phyloP scores from a whole-genome alignment of 2,888 invertebrate genomes.

The Synergus gifuensis region DNA sequence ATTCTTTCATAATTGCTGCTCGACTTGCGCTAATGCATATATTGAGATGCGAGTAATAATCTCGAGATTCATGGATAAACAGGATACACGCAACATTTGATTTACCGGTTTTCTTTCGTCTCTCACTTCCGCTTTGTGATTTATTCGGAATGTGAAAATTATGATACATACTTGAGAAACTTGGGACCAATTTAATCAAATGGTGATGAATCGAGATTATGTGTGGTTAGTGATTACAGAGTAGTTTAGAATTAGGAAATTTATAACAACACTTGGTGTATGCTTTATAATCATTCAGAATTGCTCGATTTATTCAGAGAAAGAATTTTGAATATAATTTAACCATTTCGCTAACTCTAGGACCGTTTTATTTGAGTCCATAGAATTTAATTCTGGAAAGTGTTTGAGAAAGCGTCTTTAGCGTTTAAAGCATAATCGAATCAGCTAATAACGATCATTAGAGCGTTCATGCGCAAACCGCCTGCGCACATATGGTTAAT shows the following conservation, averaged over 20 bases:
- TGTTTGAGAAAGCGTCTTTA: slow-evolving; percentile 29
- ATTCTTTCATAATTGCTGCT: slow-evolving; percentile 49
- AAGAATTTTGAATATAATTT: background rate
- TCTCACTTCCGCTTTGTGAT: slow-evolving; percentile 26
- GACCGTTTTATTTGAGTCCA: background rate
- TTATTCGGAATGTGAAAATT: slow-evolving; percentile 25
- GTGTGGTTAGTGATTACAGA: no score
- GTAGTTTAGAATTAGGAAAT: background rate
- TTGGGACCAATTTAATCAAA: background rate
- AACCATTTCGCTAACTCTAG: background rate
- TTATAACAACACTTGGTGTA: background rate
- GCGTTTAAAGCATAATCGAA: slow-evolving; percentile 64
- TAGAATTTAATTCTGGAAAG: slow-evolving; percentile 8
- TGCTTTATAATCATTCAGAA: background rate
- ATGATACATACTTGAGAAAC: slow-evolving; percentile 20
- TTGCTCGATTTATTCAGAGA: background rate
- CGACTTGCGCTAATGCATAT: slow-evolving; percentile 31
- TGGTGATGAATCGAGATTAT: background rate
- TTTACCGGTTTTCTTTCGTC: slow-evolving; percentile 28
- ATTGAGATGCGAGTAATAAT: slow-evolving; percentile 21
- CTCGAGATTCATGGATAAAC: slow-evolving; percentile 28
- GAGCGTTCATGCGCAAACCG: slow-evolving; percentile 44
- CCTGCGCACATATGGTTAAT: slow-evolving; percentile 29
- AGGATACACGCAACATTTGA: slow-evolving; percentile 33
- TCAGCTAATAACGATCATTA: slow-evolving; percentile 63